Conservation (phyloP, 35 echinoderm and acorn worm genomes). For the Heliocidaris erythrogramma region DNA sequence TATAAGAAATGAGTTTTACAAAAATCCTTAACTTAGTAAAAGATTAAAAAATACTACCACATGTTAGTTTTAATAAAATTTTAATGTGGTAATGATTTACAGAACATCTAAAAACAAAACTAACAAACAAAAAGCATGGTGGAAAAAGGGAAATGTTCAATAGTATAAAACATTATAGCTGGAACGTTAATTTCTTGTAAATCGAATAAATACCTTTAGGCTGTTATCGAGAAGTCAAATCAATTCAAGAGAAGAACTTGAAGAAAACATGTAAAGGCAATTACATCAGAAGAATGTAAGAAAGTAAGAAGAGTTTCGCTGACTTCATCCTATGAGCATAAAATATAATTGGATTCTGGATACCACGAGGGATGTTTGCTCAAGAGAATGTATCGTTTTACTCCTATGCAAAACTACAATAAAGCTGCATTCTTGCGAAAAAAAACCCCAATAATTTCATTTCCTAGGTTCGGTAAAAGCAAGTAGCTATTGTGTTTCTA, state of each 20-base stretch:
- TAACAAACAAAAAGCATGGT: background rate
- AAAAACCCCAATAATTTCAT: background rate
- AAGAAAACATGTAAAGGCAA: background rate
- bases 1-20: background rate
- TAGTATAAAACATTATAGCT: background rate
- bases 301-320: background rate
- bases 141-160: background rate
- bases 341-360: background rate
- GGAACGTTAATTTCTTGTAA: background rate
- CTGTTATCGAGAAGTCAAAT: background rate
- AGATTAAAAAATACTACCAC: background rate
- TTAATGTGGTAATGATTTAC: background rate
- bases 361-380: background rate
- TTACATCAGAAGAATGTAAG: background rate
- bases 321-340: background rate
- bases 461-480: background rate
- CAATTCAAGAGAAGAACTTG: background rate
- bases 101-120: background rate
- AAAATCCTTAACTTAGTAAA: background rate
- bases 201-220: background rate
- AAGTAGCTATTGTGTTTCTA: background rate
- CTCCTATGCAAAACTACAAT: background rate
- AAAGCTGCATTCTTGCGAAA: background rate
- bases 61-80: background rate
- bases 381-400: background rate